Conservation (phyloP, 2,113 vertebrate genomes). For the Pluvianellus socialis region DNA sequence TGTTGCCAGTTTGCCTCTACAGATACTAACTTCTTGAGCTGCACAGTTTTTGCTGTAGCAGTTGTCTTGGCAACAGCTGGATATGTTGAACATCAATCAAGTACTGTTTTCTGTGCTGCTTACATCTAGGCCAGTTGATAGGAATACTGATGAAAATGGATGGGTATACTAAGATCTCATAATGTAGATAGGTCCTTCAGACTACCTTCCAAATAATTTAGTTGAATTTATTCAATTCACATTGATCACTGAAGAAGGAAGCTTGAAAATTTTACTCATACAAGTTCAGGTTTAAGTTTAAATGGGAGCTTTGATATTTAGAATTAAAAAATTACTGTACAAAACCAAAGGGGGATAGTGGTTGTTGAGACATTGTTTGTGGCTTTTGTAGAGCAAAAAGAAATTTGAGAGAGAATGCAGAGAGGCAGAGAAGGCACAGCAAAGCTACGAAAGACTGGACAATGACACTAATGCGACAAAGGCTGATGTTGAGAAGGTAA, state of each 20-base stretch:
- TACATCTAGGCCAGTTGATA: neutral
- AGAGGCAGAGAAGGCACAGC: slow-evolving; percentile 95
- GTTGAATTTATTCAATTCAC: neutral
- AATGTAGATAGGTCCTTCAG: neutral
- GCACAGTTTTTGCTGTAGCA: neutral
- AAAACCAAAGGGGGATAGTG: neutral
- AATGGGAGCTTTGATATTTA: neutral
- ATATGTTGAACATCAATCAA: neutral
- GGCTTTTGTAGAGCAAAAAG: slow-evolving; percentile 89
- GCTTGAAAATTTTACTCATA: neutral
- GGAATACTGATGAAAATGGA: neutral
- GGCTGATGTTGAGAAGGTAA: slow-evolving; percentile 98
- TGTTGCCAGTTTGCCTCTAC: neutral
- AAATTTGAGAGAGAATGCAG: slow-evolving; percentile 98
- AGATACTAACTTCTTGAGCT: neutral
- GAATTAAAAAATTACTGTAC: neutral
- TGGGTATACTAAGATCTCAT: neutral
- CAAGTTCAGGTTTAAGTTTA: neutral
- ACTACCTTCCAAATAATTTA: neutral
- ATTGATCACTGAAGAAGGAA: neutral
- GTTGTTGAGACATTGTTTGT: slow-evolving; percentile 17
- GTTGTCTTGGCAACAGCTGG: neutral
- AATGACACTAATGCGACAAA: slow-evolving; percentile 97
- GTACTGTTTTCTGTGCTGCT: neutral
- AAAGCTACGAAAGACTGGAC: slow-evolving; percentile 90